Evolutionary conservation across 2,797 vertebrate genomes (phyloP).

Genomic region (Cottoperca gobio): DNA sequence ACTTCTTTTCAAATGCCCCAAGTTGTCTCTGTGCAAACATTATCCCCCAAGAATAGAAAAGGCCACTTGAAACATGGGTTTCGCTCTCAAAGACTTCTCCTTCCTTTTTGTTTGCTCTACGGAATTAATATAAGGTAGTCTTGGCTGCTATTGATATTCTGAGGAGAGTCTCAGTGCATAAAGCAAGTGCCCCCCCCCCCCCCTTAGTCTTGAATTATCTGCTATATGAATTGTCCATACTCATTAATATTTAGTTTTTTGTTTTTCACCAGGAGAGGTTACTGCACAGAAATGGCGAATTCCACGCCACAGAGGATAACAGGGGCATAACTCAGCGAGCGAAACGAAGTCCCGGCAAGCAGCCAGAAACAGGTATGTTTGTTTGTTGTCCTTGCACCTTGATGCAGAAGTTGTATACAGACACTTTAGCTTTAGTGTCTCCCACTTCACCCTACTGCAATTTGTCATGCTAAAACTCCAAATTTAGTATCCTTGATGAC

Average conservation of each 20-base stretch:
- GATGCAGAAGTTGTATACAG: neutral
- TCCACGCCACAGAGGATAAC: conserved; percentile 84
- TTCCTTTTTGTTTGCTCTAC: conserved; percentile 40
- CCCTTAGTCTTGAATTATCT: conserved; percentile 18
- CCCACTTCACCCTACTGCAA: neutral
- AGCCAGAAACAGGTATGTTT: conserved; percentile 74
- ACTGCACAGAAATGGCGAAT: conserved; percentile 85
- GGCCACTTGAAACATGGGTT: conserved; percentile 62
- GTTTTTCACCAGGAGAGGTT: conserved; percentile 84
- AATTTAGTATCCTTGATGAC: conserved; percentile 5
- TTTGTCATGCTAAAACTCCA: conserved; percentile 12
- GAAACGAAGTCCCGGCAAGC: conserved; percentile 90
- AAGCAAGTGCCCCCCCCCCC: conserved; percentile 6
- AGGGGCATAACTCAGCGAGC: conserved; percentile 86
- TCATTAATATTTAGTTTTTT: conserved; percentile 24
- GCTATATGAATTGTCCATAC: neutral
- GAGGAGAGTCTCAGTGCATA: conserved; percentile 1
- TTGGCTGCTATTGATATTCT: conserved; percentile 22
- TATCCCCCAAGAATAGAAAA: conserved; percentile 69
- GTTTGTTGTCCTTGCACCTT: conserved; percentile 1
- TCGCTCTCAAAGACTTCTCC: conserved; percentile 49
- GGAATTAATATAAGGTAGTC: conserved; percentile 33
- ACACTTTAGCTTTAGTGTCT: neutral
- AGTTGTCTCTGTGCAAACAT: conserved; percentile 76
- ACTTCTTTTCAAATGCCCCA: conserved; percentile 70